These are phyloP conservation scores for Orussus abietinus DNA, from an alignment of 1,140 invertebrate genomes.

Conservation along the genomic window DNA sequence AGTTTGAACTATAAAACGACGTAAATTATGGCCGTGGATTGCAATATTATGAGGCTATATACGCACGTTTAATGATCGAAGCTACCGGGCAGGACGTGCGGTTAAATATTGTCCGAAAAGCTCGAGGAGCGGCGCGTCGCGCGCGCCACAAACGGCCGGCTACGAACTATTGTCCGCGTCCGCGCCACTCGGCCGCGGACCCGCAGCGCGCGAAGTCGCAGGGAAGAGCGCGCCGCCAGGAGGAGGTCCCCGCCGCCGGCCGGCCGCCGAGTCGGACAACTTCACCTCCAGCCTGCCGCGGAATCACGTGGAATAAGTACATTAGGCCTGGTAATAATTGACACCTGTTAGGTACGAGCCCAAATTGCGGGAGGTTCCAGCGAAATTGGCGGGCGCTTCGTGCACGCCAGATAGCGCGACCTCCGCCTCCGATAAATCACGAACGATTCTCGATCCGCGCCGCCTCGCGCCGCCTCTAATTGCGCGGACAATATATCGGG, in stretches of 20 bases:
- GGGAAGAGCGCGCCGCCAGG: slow-evolving; percentile 2
- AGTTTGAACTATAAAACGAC: slow-evolving; percentile 56
- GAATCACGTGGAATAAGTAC: slow-evolving; percentile 25
- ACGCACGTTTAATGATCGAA: slow-evolving; percentile 55
- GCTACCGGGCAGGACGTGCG: slow-evolving; percentile 42
- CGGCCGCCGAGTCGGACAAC: slow-evolving; percentile 20
- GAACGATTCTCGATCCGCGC: slow-evolving; percentile 6
- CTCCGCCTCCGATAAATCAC: too few relatives aligned
- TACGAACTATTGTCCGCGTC: too few relatives aligned
- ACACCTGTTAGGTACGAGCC: slow-evolving; percentile 22
- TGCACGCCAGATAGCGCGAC: too few relatives aligned
- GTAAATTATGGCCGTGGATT: slow-evolving; percentile 54
- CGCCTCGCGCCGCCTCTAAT: slow-evolving; percentile 15
- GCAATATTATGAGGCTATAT: slow-evolving; percentile 56
- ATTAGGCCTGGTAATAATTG: slow-evolving; percentile 37
- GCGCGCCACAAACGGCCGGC: too few relatives aligned
- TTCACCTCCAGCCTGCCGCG: slow-evolving; percentile 15
- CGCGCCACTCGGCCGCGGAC: too few relatives aligned
- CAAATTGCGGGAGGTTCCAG: slow-evolving; percentile 7
- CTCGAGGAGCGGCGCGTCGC: slow-evolving; percentile 13
- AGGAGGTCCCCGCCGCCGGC: neutral
- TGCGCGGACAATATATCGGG: slow-evolving; percentile 32
- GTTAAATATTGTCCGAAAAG: slow-evolving; percentile 49
- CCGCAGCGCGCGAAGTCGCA: too few relatives aligned
- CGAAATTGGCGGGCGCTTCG: neutral